Conservation (phyloP, 2,797 vertebrate genomes). For the Acomys russatus region DNA sequence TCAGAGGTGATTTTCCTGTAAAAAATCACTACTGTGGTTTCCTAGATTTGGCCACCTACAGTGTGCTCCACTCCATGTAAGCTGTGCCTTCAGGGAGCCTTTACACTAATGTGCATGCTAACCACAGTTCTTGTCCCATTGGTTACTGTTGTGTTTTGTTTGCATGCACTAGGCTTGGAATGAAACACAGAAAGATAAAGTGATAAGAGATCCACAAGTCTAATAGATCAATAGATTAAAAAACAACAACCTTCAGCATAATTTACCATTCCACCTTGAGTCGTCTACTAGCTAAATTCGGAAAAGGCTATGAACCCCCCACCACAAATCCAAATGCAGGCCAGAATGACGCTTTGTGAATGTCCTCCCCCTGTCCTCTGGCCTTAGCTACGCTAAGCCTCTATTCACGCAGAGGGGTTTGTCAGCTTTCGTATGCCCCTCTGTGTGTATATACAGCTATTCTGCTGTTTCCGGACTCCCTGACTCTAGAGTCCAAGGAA, state of each 20-base stretch:
- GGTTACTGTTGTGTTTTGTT: not conserved
- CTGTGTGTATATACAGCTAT: not conserved
- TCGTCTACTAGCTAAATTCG: not conserved
- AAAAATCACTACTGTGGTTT: not conserved
- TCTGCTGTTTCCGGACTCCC: not conserved
- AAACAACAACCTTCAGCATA: not conserved
- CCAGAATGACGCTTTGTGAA: not conserved
- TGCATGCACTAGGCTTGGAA: not conserved
- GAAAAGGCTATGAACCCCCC: not conserved
- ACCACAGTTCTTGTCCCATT: not conserved
- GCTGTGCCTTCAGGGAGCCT: not conserved
- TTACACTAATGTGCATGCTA: not conserved
- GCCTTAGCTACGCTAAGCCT: rapidly evolving
- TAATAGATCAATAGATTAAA: not conserved
- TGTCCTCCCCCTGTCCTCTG: rapidly evolving
- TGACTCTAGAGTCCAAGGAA: not conserved
- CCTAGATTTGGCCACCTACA: not conserved
- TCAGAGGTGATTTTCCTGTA: not conserved
- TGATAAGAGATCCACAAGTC: not conserved
- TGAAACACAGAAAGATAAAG: not conserved
- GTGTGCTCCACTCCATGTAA: not conserved
- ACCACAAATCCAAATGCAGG: no score
- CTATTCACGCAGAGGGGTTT: not conserved
- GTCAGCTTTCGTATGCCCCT: not conserved
- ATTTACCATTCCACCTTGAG: not conserved